Base-by-base conservation (phyloP, 2,797 vertebrate genomes). In the Falco novaeseelandiae region DNA sequence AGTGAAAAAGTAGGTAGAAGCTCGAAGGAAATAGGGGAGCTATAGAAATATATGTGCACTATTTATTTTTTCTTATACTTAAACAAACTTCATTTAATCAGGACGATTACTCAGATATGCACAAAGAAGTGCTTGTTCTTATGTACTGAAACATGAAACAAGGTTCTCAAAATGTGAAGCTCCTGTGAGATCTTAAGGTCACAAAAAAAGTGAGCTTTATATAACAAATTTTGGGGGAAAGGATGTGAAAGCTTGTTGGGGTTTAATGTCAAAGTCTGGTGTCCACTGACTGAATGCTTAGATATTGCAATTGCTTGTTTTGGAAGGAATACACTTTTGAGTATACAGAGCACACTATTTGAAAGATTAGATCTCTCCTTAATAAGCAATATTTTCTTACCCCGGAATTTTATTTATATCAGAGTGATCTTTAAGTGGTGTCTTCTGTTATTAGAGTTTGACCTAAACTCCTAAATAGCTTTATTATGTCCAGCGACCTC, bases 271-370 rank as follows among this genome's bases (percentile, higher is more conserved):
- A 97, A 98, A 97, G 93, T 96, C 95, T 98, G 93, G 88, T 87
- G 79, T 95, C 92, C 92, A 84, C 76, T 90, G 91, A 90, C 91
- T 83, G 85, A 97, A 90, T 76, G 72, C 85, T 96, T 90, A 95
- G 88, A 93, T 98, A 96, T 97, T 96, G 95, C 94, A 97, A 97
- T 90, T 95, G 85, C 97, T 97, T 83, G 95, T 94, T 98, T 98
- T 98, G 98, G 97, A 98, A 83, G 54, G 62, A 66, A 82, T 46
- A 69, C 30, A 51, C 42, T 67, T 96, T 87, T 94, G 91, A 96
- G 76, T 72, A 83, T 55, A 82, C 38, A 89, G 79, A 96, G 87
- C 34, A 94, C 83, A 57, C 57, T 87, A 91, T 96, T 98, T 93
- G 95, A 96, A 91, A 97, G 86, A 91, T 77, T 73, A 96, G 61